Conservation (phyloP, 2,888 invertebrate species). For the Polia nebulosa region DNA sequence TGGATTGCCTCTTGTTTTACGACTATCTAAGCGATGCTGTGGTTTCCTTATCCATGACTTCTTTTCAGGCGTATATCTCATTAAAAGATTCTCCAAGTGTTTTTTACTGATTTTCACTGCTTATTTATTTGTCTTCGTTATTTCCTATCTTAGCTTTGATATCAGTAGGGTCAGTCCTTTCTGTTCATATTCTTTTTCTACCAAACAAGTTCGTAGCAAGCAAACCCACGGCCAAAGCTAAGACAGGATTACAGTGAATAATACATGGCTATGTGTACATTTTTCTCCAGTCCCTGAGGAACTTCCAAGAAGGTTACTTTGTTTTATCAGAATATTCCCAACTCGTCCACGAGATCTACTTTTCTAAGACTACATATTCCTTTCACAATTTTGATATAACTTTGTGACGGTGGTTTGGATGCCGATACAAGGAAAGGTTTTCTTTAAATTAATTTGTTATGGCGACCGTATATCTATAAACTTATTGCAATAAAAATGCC, state of each 20-base stretch:
- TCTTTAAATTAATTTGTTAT: not conserved
- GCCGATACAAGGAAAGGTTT: not conserved
- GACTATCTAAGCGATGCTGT: conserved; percentile 9
- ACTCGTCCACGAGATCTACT: conserved; percentile 35
- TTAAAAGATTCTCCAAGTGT: not conserved
- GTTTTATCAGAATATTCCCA: conserved; percentile 48
- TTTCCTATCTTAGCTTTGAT: not conserved
- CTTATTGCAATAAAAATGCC: too few relatives aligned
- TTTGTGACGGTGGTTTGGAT: not conserved
- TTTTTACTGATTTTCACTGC: not conserved
- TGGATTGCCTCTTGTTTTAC: conserved; percentile 27
- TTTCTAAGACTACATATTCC: conserved; percentile 33
- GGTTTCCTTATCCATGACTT: not conserved
- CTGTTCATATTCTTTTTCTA: not conserved
- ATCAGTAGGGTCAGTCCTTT: not conserved
- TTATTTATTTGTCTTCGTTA: not conserved
- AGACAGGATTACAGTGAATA: conserved; percentile 38
- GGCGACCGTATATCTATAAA: too few relatives aligned
- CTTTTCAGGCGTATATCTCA: not conserved
- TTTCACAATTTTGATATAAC: conserved; percentile 38
- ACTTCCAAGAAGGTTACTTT: conserved; percentile 42
- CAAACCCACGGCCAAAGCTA: conserved; percentile 15
- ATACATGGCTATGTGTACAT: conserved; percentile 41
- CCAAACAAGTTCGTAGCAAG: conserved; percentile 2
- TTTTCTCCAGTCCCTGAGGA: conserved; percentile 51